These are phyloP conservation scores for Takifugu rubripes DNA, from an alignment of 2,797 vertebrate species.

Conservation along the genomic window DNA sequence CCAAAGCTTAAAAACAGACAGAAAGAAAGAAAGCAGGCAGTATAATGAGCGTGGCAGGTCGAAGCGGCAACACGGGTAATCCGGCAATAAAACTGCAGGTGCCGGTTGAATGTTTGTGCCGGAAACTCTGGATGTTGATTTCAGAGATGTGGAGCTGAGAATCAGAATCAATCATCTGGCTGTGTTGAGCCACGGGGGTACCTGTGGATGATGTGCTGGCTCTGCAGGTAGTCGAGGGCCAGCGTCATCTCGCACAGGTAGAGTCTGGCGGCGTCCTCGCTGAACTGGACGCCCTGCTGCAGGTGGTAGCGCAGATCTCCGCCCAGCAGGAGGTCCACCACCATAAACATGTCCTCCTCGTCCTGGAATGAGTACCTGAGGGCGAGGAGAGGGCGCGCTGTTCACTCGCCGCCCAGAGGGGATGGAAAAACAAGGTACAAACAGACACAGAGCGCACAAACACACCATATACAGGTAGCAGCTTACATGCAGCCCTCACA, in stretches of 20 bases:
- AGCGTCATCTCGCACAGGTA: constrained; percentile 97
- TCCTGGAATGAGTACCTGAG: constrained; percentile 98
- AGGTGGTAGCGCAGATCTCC: constrained; percentile 96
- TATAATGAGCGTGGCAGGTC: no score
- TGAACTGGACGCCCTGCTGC: constrained; percentile 95
- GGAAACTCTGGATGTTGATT: no score
- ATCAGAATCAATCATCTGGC: not conserved
- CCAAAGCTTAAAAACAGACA: no score
- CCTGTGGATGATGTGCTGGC: constrained; percentile 96
- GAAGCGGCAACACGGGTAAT: no score
- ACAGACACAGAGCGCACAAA: not conserved
- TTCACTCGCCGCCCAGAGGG: constrained; percentile 28
- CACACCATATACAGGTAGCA: not conserved
- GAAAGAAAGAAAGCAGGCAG: no score
- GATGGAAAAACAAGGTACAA: not conserved
- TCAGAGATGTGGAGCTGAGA: not conserved
- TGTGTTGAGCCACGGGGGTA: constrained; percentile 5
- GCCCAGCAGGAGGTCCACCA: constrained; percentile 93
- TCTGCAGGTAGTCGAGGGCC: constrained; percentile 91
- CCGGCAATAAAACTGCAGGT: no score
- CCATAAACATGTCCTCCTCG: constrained; percentile 99
- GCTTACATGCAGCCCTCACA: not conserved
- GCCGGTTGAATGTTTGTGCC: no score
- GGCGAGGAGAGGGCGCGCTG: constrained; percentile 25
- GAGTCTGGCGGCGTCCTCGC: constrained; percentile 87